phyloP scores from a whole-genome alignment of 2,888 invertebrate genomes.

The Amphipyra tragopoginis region DNA sequence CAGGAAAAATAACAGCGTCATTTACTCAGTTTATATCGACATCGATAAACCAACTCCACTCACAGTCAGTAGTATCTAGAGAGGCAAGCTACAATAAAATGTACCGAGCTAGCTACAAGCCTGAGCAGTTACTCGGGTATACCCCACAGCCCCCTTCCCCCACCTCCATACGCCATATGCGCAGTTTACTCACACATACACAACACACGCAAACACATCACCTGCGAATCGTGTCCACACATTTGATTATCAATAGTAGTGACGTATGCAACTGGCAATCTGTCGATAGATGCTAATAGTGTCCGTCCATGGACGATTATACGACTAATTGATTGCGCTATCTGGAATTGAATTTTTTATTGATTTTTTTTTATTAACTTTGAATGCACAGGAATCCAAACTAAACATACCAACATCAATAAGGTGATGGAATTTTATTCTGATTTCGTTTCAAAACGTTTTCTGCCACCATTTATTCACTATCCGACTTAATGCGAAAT shows the following conservation, averaged over 20 bases:
- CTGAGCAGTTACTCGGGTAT: constrained; percentile 85
- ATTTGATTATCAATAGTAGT: constrained; percentile 72
- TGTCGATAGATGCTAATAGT: constrained; percentile 74
- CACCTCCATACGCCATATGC: constrained; percentile 78
- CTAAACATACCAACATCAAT: too few relatives aligned
- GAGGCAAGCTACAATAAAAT: constrained; percentile 89
- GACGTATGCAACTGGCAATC: constrained; percentile 78
- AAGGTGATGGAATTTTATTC: too few relatives aligned
- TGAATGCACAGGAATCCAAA: not conserved
- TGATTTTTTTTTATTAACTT: too few relatives aligned
- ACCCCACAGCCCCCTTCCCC: constrained; percentile 65
- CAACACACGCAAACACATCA: constrained; percentile 63
- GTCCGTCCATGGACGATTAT: constrained; percentile 65
- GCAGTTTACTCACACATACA: constrained; percentile 77
- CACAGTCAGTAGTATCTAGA: constrained; percentile 83
- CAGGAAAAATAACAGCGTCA: constrained; percentile 77
- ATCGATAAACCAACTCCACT: constrained; percentile 81
- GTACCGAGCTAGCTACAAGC: constrained; percentile 88
- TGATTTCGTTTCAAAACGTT: not conserved
- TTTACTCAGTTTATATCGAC: constrained; percentile 81
- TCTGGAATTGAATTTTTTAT: too few relatives aligned
- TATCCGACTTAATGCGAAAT: not conserved
- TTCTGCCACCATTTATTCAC: not conserved
- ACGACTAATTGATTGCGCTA: constrained; percentile 71
- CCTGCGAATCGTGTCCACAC: constrained; percentile 76